These are phyloP conservation scores for Antheraea pernyi DNA, from an alignment of 1,140 invertebrate species.

Conservation along the genomic window DNA sequence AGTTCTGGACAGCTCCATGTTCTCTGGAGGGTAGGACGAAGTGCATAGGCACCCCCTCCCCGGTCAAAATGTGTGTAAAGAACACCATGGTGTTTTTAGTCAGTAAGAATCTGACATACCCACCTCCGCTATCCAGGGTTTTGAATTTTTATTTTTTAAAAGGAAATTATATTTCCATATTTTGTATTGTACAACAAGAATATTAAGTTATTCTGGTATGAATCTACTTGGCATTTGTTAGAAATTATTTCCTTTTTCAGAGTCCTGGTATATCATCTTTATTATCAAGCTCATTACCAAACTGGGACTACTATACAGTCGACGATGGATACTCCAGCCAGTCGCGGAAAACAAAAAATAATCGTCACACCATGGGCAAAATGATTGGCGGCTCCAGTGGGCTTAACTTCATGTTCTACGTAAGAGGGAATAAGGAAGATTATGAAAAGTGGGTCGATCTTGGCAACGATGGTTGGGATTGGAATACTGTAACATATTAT, in stretches of 20 bases:
- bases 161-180: too few relatives aligned
- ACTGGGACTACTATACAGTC: constrained; percentile 87
- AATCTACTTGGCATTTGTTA: too few relatives aligned
- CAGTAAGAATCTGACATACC: too few relatives aligned
- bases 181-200: too few relatives aligned
- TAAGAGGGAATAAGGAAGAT: constrained; percentile 87
- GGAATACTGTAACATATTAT: constrained; percentile 87
- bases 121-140: too few relatives aligned
- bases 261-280: constrained; percentile 24
- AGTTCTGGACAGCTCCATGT: too few relatives aligned
- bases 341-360: constrained; percentile 79
- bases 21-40: too few relatives aligned
- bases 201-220: too few relatives aligned
- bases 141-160: too few relatives aligned
- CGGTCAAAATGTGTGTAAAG: too few relatives aligned
- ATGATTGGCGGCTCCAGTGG: constrained; percentile 92
- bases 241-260: constrained; percentile 18
- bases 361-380: constrained; percentile 82
- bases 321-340: constrained; percentile 82
- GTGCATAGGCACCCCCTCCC: too few relatives aligned
- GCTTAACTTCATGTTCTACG: constrained; percentile 96
- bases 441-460: constrained; percentile 91
- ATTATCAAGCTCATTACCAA: constrained; percentile 9
- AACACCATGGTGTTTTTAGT: too few relatives aligned
- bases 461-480: constrained; percentile 83